Evolutionary conservation across 2,888 invertebrate genomes (phyloP).

Genomic region (Watsonalla cultraria): DNA sequence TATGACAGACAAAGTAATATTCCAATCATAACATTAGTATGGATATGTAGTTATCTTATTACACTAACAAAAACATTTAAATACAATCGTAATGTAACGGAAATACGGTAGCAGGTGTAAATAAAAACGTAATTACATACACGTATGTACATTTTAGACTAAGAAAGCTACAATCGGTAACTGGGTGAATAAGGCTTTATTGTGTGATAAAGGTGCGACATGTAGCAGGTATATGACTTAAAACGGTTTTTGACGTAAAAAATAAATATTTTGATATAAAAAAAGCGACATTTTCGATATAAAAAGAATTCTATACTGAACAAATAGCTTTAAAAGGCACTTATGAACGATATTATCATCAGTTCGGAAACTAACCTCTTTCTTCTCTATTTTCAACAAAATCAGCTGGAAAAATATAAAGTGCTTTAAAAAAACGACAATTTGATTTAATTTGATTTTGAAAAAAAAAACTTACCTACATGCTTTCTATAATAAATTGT

Average conservation of each 20-base stretch:
- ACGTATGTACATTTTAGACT: constrained; percentile 12
- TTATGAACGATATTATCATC: too few relatives aligned
- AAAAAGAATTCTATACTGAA: too few relatives aligned
- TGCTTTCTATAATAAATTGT: too few relatives aligned
- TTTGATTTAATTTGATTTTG: too few relatives aligned
- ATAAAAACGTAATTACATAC: constrained; percentile 36
- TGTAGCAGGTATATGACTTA: constrained; percentile 15
- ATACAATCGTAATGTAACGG: constrained; percentile 6
- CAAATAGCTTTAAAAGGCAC: too few relatives aligned
- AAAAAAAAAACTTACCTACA: too few relatives aligned
- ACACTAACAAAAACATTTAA: constrained; percentile 3
- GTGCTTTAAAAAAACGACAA: background rate
- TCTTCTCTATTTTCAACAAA: too few relatives aligned
- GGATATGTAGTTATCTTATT: background rate
- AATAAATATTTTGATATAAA: background rate
- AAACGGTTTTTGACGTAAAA: constrained; percentile 8
- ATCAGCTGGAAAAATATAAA: too few relatives aligned
- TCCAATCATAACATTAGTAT: too few relatives aligned
- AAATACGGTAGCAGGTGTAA: constrained; percentile 8
- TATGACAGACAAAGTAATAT: too few relatives aligned
- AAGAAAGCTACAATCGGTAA: constrained; percentile 51
- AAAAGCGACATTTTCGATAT: too few relatives aligned
- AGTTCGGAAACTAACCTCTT: too few relatives aligned
- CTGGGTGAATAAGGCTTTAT: constrained; percentile 43
- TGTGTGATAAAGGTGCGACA: constrained; percentile 15